phyloP scores from a whole-genome alignment of 2,888 invertebrate genomes.

The Tuta absoluta region DNA sequence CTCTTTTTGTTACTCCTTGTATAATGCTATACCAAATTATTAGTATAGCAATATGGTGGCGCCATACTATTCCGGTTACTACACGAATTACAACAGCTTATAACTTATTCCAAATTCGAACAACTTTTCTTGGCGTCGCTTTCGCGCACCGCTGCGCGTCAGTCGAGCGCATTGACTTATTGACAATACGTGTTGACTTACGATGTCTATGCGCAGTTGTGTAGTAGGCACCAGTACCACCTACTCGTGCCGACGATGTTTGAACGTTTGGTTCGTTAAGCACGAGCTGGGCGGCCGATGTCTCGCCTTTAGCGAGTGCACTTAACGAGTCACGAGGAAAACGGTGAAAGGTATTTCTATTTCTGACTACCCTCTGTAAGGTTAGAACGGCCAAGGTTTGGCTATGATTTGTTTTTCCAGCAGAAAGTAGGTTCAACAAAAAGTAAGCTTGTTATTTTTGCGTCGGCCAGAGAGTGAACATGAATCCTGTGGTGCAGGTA shows the following conservation, averaged over 20 bases:
- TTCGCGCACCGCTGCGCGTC: conserved; percentile 26
- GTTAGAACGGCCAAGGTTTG: neutral
- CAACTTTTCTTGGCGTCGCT: conserved; percentile 24
- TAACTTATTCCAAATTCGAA: neutral
- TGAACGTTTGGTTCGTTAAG: conserved; percentile 26
- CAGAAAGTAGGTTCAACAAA: no score
- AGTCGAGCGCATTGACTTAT: conserved; percentile 30
- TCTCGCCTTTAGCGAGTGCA: conserved; percentile 20
- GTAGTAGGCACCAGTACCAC: neutral
- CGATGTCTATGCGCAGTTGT: neutral
- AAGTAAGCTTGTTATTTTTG: no score
- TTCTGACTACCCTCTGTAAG: neutral
- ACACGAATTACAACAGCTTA: neutral
- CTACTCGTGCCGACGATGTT: conserved; percentile 12
- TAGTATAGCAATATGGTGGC: no score
- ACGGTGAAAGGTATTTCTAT: conserved; percentile 14
- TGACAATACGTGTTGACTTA: conserved; percentile 31
- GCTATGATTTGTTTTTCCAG: neutral
- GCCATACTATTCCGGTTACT: no score
- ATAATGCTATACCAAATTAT: no score
- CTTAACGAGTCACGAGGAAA: conserved; percentile 19
- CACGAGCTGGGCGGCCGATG: conserved; percentile 12
- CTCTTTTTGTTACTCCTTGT: no score
- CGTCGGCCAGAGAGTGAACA: no score
- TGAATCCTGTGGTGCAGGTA: no score